These are phyloP conservation scores for Cladorhizidae sp. DNA, from an alignment of 37 sponge, comb jelly and placozoan genomes.

Conservation along the genomic window DNA sequence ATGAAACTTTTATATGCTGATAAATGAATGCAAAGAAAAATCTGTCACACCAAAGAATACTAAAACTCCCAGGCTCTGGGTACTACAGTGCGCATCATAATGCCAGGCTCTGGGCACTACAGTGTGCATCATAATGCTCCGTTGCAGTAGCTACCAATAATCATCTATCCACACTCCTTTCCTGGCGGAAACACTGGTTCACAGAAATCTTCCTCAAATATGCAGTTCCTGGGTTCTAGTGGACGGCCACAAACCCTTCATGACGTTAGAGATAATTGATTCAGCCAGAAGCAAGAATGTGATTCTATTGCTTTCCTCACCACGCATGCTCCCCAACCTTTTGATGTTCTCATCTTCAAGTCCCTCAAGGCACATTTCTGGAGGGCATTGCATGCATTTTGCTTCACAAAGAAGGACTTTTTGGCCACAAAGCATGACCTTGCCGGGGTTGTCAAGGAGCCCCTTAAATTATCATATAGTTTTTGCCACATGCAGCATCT, in stretches of 20 bases:
- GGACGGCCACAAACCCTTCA: not conserved
- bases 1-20: not conserved
- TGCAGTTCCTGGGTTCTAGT: not conserved
- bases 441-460: conserved; percentile 17
- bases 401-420: conserved; percentile 4
- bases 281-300: conserved; percentile 18
- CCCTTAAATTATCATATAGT: not conserved
- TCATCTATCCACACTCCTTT: not conserved
- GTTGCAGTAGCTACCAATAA: not conserved
- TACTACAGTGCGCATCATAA: not conserved
- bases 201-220: not conserved
- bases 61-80: not conserved
- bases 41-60: not conserved
- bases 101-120: not conserved
- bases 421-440: not conserved
- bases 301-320: conserved; percentile 44
- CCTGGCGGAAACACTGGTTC: not conserved
- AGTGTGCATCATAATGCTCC: not conserved
- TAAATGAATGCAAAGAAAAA: not conserved
- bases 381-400: not conserved
- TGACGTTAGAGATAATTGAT: not conserved
- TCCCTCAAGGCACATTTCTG: conserved; percentile 27
- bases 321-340: conserved; percentile 46
- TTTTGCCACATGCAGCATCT: not conserved
- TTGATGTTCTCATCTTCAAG: conserved; percentile 51